A percentile compares a stretch with the other conserved stretches of the same genome.
Conservation (phyloP, 2,797 vertebrate genomes). For the Garrulus glandarius region DNA sequence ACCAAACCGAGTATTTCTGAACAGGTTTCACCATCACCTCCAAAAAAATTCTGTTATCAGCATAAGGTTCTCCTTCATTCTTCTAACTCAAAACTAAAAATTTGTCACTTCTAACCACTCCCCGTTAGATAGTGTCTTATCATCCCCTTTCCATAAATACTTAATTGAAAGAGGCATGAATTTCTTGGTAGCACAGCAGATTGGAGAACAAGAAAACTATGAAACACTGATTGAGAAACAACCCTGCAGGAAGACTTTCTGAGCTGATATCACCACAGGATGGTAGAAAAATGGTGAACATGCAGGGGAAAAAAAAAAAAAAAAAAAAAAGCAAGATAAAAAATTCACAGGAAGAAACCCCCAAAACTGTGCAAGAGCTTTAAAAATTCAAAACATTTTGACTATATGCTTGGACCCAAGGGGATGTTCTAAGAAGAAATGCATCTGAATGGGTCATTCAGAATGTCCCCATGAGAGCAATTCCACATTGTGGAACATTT, state of each 20-base stretch:
- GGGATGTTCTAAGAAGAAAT: background rate
- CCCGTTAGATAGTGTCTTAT: background rate
- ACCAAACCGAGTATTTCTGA: background rate
- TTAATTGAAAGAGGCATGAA: background rate
- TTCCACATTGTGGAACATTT: background rate
- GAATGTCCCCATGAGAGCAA: background rate
- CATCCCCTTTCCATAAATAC: background rate
- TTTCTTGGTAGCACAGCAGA: background rate
- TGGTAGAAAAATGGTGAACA: background rate
- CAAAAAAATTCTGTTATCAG: background rate
- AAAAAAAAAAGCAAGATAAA: too few relatives aligned
- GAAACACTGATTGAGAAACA: background rate
- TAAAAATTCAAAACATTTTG: constrained; percentile 6
- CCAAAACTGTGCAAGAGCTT: background rate
- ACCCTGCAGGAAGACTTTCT: background rate
- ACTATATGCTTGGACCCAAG: background rate
- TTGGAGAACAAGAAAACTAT: background rate
- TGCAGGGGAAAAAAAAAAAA: background rate
- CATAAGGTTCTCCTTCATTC: background rate
- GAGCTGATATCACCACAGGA: background rate
- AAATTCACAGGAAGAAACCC: background rate
- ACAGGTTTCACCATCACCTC: background rate
- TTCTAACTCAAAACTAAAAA: background rate
- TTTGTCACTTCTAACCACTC: background rate
- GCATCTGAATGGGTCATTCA: background rate